Evolutionary conservation across 2,113 vertebrate genomes (phyloP).

Genomic region (Cygnus buccinator): DNA sequence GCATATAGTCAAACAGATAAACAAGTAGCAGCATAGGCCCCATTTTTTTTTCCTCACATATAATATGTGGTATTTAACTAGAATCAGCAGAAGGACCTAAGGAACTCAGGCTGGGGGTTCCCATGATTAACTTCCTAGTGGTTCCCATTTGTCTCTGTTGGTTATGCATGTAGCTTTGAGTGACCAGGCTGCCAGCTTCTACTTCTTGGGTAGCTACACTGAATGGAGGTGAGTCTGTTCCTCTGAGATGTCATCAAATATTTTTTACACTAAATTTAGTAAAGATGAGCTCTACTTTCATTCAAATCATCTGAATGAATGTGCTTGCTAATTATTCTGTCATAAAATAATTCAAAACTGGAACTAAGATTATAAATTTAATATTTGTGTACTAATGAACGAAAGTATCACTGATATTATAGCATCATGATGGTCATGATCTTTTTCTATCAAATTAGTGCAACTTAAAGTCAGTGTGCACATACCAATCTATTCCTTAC

Average conservation of each 20-base stretch:
- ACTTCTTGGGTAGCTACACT: background rate
- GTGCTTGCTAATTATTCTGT: background rate
- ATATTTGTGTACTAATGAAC: background rate
- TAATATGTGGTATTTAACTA: background rate
- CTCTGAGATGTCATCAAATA: background rate
- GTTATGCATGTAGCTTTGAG: background rate
- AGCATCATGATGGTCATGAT: background rate
- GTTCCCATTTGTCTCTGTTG: background rate
- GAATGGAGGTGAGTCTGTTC: background rate
- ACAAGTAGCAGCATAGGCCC: background rate
- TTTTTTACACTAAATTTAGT: background rate
- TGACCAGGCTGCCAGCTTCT: background rate
- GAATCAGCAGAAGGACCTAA: background rate
- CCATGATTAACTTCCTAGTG: background rate
- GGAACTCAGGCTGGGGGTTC: background rate
- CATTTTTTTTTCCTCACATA: background rate
- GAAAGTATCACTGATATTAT: background rate
- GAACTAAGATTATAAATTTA: background rate
- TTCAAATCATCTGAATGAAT: background rate
- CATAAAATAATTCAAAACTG: background rate
- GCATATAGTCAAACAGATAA: background rate
- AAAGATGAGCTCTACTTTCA: background rate
- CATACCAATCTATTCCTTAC: accelerated
- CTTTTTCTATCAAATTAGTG: background rate
- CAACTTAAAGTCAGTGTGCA: background rate